Evolutionary conservation across 2,888 invertebrate species (phyloP), one percentile per base, ranked within the genome.

Genomic region (Folsomia candida): DNA sequence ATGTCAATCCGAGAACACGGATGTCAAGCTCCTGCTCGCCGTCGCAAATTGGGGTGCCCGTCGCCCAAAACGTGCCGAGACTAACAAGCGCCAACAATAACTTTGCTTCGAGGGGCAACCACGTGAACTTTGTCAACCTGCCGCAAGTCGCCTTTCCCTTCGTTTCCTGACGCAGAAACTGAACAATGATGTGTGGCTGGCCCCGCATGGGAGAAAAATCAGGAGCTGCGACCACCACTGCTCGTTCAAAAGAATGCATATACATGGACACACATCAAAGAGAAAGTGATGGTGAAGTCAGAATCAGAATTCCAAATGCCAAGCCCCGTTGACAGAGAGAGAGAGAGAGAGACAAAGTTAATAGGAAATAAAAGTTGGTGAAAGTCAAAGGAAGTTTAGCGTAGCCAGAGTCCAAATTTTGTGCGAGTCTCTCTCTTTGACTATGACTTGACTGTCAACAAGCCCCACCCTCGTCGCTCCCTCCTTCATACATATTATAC

Each of bases 1-100:
- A 79, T 78, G 79, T 79, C 79, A 79, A 79, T 78, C 79, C 75
- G n/a, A n/a, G n/a, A n/a, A n/a, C n/a, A n/a, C n/a, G n/a, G 78
- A 78, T 79, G 79, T 79, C 79, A 79, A 79, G 77, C 77, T 72
- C 70, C 9, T 9, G 47, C 47, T 47, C n/a, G n/a, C n/a, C n/a
- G n/a, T n/a, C n/a, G 76, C 77, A 78, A 79, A 78, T 79, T 78
- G 76, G 79, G 77, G 77, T 79, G 78, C 75, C 68, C 75, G 69
- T 57, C 68, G 65, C 60, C 37, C 59, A 69, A 47, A 63, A 59
- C 77, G 77, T 77, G 77, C 69, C 64, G 51, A 61, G 77, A 74
- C 70, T 77, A 37, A 25, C 59, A 71, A 75, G 22, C 57, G 20
- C 20, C 6, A 11, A 51, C 64, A 37, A 37, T 24, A 64, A 37